Conservation (phyloP, 1,140 invertebrate species). For the Diplogasteroides magnus region DNA sequence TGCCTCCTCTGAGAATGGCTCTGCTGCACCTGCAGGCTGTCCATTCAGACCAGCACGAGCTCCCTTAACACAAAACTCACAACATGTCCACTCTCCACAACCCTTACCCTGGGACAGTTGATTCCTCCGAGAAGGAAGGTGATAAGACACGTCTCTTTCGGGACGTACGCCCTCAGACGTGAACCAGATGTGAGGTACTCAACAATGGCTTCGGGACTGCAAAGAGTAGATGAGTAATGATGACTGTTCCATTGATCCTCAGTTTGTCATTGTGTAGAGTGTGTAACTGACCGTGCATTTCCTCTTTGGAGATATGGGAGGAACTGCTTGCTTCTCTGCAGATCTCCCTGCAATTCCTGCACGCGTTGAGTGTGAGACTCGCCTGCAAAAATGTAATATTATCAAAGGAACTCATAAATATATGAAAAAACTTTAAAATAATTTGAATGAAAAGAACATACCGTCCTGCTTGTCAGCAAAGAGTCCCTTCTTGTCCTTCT, state of each 20-base stretch:
- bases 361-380: slow-evolving; percentile 66
- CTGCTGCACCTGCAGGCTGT: slow-evolving; percentile 67
- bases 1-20: slow-evolving; percentile 88
- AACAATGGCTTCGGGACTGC: slow-evolving; percentile 78
- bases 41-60: slow-evolving; percentile 68
- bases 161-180: slow-evolving; percentile 80
- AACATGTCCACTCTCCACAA: background rate
- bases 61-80: slow-evolving; percentile 54
- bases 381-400: slow-evolving; percentile 16
- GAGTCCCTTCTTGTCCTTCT: slow-evolving; percentile 75
- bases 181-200: slow-evolving; percentile 93
- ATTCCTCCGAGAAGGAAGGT: slow-evolving; percentile 84
- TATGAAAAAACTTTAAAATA: too few species aligned
- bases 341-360: slow-evolving; percentile 79
- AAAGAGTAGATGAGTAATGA: slow-evolving; percentile 59
- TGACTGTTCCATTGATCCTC: too few species aligned
- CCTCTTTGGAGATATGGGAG: slow-evolving; percentile 78
- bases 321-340: slow-evolving; percentile 80
- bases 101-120: slow-evolving; percentile 68
- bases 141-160: slow-evolving; percentile 87
- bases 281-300: slow-evolving; percentile 15
- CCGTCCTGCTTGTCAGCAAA: slow-evolving; percentile 57
- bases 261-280: too few species aligned
- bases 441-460: slow-evolving; percentile 66
- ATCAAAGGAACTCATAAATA: too few species aligned